Percentiles rank a stretch among this genome's conserved stretches.
Conservation (phyloP, 2,888 invertebrate genomes). For the Meiosimyza decipiens region DNA sequence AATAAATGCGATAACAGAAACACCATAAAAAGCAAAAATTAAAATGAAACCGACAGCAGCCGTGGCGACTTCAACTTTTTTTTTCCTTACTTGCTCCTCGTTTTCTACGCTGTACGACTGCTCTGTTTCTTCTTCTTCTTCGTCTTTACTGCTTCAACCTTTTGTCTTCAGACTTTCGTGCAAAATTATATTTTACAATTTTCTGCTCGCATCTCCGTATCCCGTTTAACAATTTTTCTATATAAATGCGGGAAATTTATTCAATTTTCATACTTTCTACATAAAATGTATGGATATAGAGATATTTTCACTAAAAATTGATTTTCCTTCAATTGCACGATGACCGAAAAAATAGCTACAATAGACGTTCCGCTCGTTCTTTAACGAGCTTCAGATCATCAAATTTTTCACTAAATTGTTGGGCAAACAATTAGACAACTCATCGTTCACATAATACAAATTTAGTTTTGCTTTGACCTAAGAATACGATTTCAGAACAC, state of each 20-base stretch:
- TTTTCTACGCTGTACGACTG: not conserved
- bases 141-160: slow-evolving; percentile 12
- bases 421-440: not conserved
- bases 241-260: not conserved
- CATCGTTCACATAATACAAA: not conserved
- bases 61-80: not conserved
- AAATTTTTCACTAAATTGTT: no score
- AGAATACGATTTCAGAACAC: no score
- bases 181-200: slow-evolving; percentile 19
- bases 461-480: no score
- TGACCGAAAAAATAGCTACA: not conserved
- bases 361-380: not conserved
- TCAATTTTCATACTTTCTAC: slow-evolving; percentile 5
- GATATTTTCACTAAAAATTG: slow-evolving; percentile 23
- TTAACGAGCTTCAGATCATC: not conserved
- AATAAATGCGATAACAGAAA: not conserved
- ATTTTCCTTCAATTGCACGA: slow-evolving; percentile 3
- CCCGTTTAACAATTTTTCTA: not conserved
- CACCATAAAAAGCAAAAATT: not conserved
- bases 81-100: slow-evolving; percentile 2
- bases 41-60: not conserved
- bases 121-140: not conserved
- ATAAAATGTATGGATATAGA: slow-evolving; percentile 12
- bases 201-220: slow-evolving; percentile 12
- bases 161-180: slow-evolving; percentile 17